phyloP scores from a whole-genome alignment of 1,140 invertebrate species.

The Drusus annulatus region DNA sequence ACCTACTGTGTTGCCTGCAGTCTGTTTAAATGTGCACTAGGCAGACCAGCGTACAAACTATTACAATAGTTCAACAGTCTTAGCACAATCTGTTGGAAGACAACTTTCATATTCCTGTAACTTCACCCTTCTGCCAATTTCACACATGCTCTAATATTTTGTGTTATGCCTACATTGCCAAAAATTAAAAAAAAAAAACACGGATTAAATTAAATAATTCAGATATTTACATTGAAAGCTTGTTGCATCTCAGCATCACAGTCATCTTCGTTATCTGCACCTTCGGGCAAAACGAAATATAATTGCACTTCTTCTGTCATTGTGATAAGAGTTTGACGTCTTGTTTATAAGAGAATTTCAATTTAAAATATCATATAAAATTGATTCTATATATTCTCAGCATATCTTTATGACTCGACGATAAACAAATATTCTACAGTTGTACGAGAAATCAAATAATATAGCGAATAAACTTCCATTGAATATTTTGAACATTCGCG shows the following conservation, averaged over 20 bases:
- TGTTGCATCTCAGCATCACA: constrained; percentile 68
- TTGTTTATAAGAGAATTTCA: too few species aligned
- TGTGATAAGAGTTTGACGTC: neutral
- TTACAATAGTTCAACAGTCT: too few species aligned
- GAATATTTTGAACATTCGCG: constrained; percentile 8
- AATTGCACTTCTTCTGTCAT: constrained; percentile 66
- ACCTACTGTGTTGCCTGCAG: too few species aligned
- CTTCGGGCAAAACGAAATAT: constrained; percentile 67
- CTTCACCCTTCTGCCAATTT: too few species aligned
- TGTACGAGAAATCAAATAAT: neutral
- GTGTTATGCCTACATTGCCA: neutral
- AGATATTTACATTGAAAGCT: constrained; percentile 63
- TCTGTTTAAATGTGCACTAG: too few species aligned
- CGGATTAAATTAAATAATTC: neutral
- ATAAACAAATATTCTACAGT: neutral
- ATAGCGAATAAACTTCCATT: neutral
- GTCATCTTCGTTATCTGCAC: constrained; percentile 64
- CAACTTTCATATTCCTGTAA: too few species aligned
- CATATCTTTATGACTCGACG: too few species aligned
- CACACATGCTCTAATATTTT: too few species aligned
- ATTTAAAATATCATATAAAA: too few species aligned
- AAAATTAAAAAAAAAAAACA: neutral
- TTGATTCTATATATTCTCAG: too few species aligned
- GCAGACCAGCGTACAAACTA: too few species aligned
- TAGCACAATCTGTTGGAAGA: too few species aligned